These are phyloP conservation scores for Cranoglanis bouderius DNA, from an alignment of 2,113 vertebrate species.

Conservation along the genomic window DNA sequence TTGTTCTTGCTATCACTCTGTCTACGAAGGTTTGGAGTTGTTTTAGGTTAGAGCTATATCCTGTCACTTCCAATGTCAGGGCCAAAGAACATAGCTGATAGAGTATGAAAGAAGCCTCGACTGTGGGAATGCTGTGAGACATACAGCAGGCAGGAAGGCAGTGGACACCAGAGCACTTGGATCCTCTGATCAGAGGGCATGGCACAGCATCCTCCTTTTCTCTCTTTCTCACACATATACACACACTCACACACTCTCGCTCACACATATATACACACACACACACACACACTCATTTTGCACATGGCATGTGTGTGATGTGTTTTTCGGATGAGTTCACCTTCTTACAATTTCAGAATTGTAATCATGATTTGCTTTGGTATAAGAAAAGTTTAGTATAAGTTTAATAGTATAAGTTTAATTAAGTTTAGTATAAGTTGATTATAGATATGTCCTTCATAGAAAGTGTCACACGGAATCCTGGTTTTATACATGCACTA, in stretches of 20 bases:
- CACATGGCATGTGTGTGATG: neutral
- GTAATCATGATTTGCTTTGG: neutral
- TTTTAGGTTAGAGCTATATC: slow-evolving; percentile 25
- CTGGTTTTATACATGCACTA: neutral
- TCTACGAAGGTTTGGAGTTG: slow-evolving; percentile 34
- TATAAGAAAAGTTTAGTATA: no score
- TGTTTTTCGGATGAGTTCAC: neutral
- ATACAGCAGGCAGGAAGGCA: slow-evolving; percentile 64
- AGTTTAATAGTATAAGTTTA: no score
- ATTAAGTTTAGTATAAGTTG: no score
- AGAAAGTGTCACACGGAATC: neutral
- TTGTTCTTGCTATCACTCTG: slow-evolving; percentile 41
- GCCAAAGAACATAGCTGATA: slow-evolving; percentile 83
- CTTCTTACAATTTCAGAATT: neutral
- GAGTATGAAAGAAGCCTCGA: slow-evolving; percentile 62
- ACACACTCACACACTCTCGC: no score
- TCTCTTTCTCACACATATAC: neutral
- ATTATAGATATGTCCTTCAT: neutral
- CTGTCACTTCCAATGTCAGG: slow-evolving; percentile 55
- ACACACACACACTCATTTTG: neutral
- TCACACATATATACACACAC: neutral
- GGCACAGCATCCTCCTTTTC: slow-evolving; percentile 60
- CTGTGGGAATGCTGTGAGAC: slow-evolving; percentile 72
- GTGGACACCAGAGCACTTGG: slow-evolving; percentile 62
- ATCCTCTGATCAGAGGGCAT: slow-evolving; percentile 44